A percentile compares a stretch with the other conserved stretches of the same genome.
Evolutionary conservation across 2,797 vertebrate species (phyloP).

Genomic region (Eulemur coronatus): DNA sequence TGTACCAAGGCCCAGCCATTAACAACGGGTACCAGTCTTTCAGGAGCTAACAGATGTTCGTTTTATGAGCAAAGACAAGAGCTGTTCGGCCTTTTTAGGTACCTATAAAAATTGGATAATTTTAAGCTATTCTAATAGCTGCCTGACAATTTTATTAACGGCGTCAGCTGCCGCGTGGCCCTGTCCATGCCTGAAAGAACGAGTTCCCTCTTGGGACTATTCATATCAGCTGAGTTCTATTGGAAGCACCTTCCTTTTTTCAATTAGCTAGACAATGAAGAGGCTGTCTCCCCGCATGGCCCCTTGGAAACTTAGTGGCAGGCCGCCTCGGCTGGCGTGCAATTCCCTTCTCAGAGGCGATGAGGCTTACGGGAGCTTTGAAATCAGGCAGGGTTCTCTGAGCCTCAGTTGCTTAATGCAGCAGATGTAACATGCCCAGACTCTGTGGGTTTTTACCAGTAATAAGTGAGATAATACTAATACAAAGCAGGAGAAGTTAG

Average conservation of each 20-base stretch:
- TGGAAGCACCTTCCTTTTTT: constrained; percentile 54
- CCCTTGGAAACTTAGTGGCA: neutral
- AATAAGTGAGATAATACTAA: neutral
- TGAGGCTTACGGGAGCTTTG: neutral
- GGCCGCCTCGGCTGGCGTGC: rapidly evolving
- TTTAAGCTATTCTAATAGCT: constrained; percentile 78
- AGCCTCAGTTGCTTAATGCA: neutral
- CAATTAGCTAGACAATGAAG: constrained; percentile 57
- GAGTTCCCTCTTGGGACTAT: constrained; percentile 51
- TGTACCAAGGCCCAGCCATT: constrained; percentile 31
- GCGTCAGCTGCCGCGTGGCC: constrained; percentile 48
- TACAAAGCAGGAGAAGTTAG: neutral
- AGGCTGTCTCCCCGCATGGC: neutral
- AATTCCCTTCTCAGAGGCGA: neutral
- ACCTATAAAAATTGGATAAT: constrained; percentile 76
- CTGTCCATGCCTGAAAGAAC: constrained; percentile 69
- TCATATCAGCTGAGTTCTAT: neutral
- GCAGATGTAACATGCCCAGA: neutral
- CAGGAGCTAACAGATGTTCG: constrained; percentile 76
- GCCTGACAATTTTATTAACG: constrained; percentile 79
- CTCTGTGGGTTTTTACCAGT: neutral
- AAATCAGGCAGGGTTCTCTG: neutral
- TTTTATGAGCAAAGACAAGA: constrained; percentile 78
- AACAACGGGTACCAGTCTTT: constrained; percentile 50
- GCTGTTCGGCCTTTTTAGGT: constrained; percentile 69